Conservation (phyloP, 1,140 invertebrate species). For the Heliconius eleuchia region DNA sequence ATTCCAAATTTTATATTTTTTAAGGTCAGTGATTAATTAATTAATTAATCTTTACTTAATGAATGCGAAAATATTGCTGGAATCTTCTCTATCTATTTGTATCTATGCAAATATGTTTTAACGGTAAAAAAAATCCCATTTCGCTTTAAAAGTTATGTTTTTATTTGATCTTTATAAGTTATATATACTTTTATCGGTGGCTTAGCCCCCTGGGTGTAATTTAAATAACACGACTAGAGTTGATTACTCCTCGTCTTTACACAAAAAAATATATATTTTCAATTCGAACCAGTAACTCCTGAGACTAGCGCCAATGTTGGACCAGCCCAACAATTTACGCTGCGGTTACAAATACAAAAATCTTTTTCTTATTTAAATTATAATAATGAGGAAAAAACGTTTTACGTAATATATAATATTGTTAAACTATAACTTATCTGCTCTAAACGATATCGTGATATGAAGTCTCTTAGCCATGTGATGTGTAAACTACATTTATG, state of each 20-base stretch:
- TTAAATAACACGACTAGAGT: no score
- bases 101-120: not conserved
- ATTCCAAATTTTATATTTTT: conserved; percentile 15
- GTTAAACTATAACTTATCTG: not conserved
- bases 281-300: no score
- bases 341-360: no score
- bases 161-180: not conserved
- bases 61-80: not conserved
- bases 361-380: not conserved
- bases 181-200: no score
- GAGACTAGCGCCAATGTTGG: no score
- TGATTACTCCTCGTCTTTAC: no score
- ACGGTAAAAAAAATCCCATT: not conserved
- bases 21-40: not conserved
- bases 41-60: conserved; percentile 23
- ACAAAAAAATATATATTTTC: no score
- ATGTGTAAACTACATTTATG: not conserved
- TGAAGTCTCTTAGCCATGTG: conserved; percentile 10
- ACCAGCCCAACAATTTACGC: no score
- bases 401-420: not conserved
- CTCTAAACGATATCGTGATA: not conserved
- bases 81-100: not conserved
- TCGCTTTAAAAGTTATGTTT: not conserved
- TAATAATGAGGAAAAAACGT: not conserved
- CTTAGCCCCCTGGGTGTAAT: no score